A percentile compares a stretch with the other conserved stretches of the same genome.
Conservation (phyloP, 2,888 invertebrate genomes). For the Catonia carolina region DNA sequence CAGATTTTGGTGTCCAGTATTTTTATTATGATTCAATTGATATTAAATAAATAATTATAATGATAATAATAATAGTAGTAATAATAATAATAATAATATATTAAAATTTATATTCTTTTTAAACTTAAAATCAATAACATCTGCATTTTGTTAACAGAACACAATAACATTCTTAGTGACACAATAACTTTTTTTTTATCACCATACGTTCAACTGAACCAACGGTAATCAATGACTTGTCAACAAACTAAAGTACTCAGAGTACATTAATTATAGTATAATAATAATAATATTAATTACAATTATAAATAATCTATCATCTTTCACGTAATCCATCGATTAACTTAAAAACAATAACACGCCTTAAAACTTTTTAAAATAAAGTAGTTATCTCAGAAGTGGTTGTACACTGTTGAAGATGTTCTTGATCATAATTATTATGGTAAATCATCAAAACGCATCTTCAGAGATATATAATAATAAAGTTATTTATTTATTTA, state of each 20-base stretch:
- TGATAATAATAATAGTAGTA: too few species aligned
- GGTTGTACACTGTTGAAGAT: too few species aligned
- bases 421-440: too few species aligned
- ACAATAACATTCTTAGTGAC: slow-evolving; percentile 8
- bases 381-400: neutral
- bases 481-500: too few species aligned
- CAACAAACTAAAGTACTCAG: slow-evolving; percentile 28
- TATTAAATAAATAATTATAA: too few species aligned
- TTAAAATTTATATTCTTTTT: slow-evolving; percentile 17
- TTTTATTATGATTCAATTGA: too few species aligned
- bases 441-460: too few species aligned
- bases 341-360: slow-evolving; percentile 15
- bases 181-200: slow-evolving; percentile 16
- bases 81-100: too few species aligned
- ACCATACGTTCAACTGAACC: neutral
- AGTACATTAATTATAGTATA: slow-evolving; percentile 7
- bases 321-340: neutral
- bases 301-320: neutral
- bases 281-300: too few species aligned
- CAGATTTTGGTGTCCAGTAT: slow-evolving; percentile 21
- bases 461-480: too few species aligned
- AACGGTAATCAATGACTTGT: slow-evolving; percentile 19
- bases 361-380: slow-evolving; percentile 9
- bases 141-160: neutral
- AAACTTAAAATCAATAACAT: slow-evolving; percentile 23